A percentile compares a stretch with the other conserved stretches of the same genome.
Evolutionary conservation across 2,797 vertebrate genomes (phyloP).

Genomic region (Podargus strigoides): DNA sequence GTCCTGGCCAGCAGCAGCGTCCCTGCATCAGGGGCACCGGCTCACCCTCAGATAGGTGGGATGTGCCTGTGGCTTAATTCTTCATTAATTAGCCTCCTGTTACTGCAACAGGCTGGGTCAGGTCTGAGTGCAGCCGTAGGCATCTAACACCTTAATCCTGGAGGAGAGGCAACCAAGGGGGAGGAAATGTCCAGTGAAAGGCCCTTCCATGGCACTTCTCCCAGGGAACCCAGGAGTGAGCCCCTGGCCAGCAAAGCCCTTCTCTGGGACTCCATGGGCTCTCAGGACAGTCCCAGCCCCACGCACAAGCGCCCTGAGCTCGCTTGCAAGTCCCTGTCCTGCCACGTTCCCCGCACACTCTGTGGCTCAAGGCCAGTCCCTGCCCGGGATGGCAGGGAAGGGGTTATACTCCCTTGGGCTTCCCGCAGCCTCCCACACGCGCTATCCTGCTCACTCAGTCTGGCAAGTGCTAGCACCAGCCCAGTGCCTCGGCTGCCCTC

Average conservation of each 20-base stretch:
- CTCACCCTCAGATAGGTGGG: rapidly evolving
- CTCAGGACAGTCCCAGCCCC: background rate
- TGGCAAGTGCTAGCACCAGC: background rate
- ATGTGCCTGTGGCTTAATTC: background rate
- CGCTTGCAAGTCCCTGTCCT: rapidly evolving
- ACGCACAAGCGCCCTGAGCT: rapidly evolving
- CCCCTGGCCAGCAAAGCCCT: background rate
- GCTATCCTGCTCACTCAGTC: background rate
- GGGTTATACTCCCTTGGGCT: background rate
- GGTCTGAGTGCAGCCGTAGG: background rate
- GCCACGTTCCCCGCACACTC: rapidly evolving
- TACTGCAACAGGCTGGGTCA: background rate
- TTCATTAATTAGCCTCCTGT: background rate
- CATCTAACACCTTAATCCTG: background rate
- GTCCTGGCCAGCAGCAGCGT: rapidly evolving
- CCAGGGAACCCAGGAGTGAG: background rate
- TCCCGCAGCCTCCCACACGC: rapidly evolving
- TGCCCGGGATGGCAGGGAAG: background rate
- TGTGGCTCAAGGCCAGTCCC: rapidly evolving
- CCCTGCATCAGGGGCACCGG: background rate
- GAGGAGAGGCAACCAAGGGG: background rate
- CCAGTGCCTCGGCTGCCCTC: rapidly evolving
- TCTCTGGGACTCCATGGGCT: background rate
- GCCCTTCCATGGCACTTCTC: background rate
- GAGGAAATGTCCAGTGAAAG: background rate